phyloP scores from a whole-genome alignment of 2,113 vertebrate genomes.

The Triplophysa rosa region DNA sequence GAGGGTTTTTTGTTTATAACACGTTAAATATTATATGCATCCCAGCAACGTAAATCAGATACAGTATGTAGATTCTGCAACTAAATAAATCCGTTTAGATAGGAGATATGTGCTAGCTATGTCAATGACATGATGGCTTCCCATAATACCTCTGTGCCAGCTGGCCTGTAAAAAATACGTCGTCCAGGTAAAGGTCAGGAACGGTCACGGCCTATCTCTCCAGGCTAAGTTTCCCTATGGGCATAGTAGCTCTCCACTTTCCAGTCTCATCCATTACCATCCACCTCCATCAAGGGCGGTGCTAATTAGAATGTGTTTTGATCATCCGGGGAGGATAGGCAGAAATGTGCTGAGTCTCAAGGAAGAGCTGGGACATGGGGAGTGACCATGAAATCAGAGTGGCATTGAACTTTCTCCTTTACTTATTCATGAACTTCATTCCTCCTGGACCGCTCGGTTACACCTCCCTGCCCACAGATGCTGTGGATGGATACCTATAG shows the following conservation, averaged over 20 bases:
- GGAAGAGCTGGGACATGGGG: constrained; percentile 40
- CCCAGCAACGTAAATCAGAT: constrained; percentile 13
- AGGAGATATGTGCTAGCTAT: constrained; percentile 21
- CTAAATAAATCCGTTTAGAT: constrained; percentile 1
- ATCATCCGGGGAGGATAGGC: constrained; percentile 43
- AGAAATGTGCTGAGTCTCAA: constrained; percentile 52
- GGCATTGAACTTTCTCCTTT: constrained; percentile 33
- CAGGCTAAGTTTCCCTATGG: constrained; percentile 45
- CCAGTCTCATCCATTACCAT: constrained; percentile 55
- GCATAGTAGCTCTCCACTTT: constrained; percentile 34
- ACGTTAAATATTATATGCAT: constrained; percentile 24
- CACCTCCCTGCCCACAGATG: constrained; percentile 9
- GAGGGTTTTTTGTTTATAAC: constrained; percentile 18
- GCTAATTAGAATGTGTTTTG: constrained; percentile 61
- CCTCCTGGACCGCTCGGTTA: constrained; percentile 15
- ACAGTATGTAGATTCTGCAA: neutral
- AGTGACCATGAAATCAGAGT: constrained; percentile 39
- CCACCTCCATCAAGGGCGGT: constrained; percentile 60
- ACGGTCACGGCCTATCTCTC: constrained; percentile 51
- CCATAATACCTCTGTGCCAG: constrained; percentile 39
- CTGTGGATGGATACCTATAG: neutral
- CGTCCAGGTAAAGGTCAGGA: constrained; percentile 53
- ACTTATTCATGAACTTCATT: constrained; percentile 10
- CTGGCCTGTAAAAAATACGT: constrained; percentile 39
- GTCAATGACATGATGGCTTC: constrained; percentile 34